Evolutionary conservation across 2,797 vertebrate species (phyloP).

Genomic region (Anas capensis): DNA sequence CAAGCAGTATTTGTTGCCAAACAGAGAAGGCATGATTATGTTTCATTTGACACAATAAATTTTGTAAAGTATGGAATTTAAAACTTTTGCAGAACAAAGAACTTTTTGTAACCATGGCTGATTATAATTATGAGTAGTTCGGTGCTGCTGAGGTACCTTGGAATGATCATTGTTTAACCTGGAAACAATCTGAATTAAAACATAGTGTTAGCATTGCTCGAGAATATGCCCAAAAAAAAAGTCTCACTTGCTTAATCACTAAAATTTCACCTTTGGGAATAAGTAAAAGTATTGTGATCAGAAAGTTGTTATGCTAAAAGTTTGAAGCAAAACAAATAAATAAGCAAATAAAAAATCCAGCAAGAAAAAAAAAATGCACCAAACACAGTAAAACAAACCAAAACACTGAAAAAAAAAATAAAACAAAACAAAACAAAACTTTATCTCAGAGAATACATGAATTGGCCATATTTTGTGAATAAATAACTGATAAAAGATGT

Average conservation of each 20-base stretch:
- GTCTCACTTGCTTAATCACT: conserved; percentile 43
- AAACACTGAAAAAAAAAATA: background rate
- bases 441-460: background rate
- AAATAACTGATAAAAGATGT: background rate
- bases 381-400: background rate
- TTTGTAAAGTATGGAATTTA: conserved; percentile 68
- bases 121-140: conserved; percentile 72
- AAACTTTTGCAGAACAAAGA: conserved; percentile 71
- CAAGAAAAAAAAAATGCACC: background rate
- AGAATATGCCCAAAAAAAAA: conserved; percentile 19
- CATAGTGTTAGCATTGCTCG: conserved; percentile 37
- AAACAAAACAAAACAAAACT: background rate
- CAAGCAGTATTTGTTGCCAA: conserved; percentile 64
- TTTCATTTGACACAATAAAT: conserved; percentile 76
- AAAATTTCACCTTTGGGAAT: conserved; percentile 29
- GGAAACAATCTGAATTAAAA: conserved; percentile 69
- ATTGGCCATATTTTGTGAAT: background rate
- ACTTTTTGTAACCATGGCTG: conserved; percentile 64
- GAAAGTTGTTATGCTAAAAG: background rate
- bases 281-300: background rate
- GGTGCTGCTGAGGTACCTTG: conserved; percentile 43
- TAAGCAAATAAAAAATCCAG: background rate
- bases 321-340: conserved; percentile 1
- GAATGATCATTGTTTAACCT: conserved; percentile 76
- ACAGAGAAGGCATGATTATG: conserved; percentile 65